A percentile compares a stretch with the other conserved stretches of the same genome.
phyloP scores from a whole-genome alignment of 2,888 invertebrate species.

The Volucella inanis region DNA sequence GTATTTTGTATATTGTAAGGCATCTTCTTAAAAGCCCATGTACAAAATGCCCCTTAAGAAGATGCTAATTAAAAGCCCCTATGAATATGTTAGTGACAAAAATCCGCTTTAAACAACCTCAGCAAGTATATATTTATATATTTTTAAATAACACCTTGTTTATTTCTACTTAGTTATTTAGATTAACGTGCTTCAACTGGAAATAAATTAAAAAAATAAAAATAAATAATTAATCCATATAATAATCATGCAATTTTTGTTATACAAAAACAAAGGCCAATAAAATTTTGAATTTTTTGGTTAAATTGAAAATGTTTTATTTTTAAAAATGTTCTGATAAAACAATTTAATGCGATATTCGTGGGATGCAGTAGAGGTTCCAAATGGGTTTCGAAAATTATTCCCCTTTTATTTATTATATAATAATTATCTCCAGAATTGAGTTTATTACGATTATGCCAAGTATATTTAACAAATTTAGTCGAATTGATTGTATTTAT shows the following conservation, averaged over 20 bases:
- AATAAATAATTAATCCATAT: slow-evolving; percentile 60
- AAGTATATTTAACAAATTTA: no score
- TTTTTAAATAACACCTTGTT: slow-evolving; percentile 51
- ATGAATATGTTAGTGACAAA: not conserved
- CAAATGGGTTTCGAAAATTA: not conserved
- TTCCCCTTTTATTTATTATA: not conserved
- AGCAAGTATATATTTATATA: not conserved
- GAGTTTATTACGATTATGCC: no score
- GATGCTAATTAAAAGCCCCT: slow-evolving; percentile 36
- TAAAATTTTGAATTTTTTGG: slow-evolving; percentile 69
- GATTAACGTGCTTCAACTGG: slow-evolving; percentile 59
- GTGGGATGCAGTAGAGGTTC: slow-evolving; percentile 52
- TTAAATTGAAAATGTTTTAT: slow-evolving; percentile 74
- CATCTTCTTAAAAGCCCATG: slow-evolving; percentile 50
- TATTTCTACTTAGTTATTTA: slow-evolving; percentile 62
- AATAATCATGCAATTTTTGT: slow-evolving; percentile 79
- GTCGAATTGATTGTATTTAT: no score
- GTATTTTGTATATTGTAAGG: not conserved
- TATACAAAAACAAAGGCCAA: slow-evolving; percentile 77
- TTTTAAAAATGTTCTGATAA: slow-evolving; percentile 66
- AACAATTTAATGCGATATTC: slow-evolving; percentile 79
- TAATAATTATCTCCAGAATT: no score
- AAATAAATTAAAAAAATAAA: slow-evolving; percentile 36
- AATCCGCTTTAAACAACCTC: not conserved
- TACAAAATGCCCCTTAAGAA: slow-evolving; percentile 54